Evolutionary conservation across 2,797 vertebrate species (phyloP), one percentile per base, ranked within the genome.

Genomic region (Halcyon smyrnensis): DNA sequence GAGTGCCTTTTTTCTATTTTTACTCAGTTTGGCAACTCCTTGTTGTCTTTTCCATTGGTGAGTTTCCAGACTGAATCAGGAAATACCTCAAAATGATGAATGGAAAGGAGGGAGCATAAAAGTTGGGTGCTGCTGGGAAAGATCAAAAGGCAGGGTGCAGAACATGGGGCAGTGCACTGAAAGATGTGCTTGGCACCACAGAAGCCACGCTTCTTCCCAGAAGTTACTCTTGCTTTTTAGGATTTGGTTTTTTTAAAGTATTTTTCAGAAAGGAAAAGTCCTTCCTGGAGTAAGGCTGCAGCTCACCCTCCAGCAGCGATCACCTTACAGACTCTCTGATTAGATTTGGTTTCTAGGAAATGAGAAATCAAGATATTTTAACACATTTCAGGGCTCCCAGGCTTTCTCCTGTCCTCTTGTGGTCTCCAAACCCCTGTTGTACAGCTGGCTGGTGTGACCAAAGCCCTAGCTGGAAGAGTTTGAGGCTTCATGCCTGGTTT

Each of bases 41-140:
- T 0, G 0, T 51, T 76, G 9, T 39, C 11, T 39, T 17, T 50
- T 41, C 0, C 51, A 7, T 34, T 46, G 16, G 34, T 1, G 6
- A 25, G 5, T 51, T 85, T 46, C 79, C 12, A 0, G n/a, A 11
- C 48, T 36, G 2, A 3, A 0, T 8, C 28, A 23, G 71, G 51
- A 67, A 82, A 54, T 54, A 28, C 30, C 17, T 68, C 60, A 28
- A 45, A 68, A 16, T 39, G 24, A 25, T 69, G 41, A n/a, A 4
- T 34, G 34, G 34, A 27, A 73, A 53, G 32, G 50, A 82, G 34
- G 27, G 48, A 78, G 62, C 54, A 30, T 21, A 24, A 51, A 79
- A 46, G 6, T 28, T 30, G 45, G 17, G 23, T 69, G 20, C 32
- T 2, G 10, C 34, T 64, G 81, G 34, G 23, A 59, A 32, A 30